Conservation (phyloP, 2,888 invertebrate species). For the Ceramica pisi region DNA sequence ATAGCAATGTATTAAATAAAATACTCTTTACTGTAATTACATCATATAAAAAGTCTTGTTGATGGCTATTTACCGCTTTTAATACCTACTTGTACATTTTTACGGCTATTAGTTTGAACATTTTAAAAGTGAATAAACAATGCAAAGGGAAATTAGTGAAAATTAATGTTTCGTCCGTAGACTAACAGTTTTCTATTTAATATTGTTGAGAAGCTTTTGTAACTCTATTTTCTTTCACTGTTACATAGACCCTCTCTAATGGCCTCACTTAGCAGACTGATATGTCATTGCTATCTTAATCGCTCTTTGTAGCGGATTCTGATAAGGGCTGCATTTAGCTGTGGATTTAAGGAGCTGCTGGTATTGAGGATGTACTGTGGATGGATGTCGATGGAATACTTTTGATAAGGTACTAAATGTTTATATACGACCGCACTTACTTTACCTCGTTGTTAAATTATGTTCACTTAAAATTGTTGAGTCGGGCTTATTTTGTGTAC, state of each 20-base stretch:
- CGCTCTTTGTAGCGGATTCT: constrained; percentile 8
- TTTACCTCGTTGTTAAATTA: no score
- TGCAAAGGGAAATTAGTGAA: neutral
- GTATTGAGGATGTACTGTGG: neutral
- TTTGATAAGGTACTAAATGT: neutral
- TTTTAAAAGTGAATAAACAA: neutral
- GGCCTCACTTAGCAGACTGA: neutral
- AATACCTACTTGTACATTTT: neutral
- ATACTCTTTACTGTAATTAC: no score
- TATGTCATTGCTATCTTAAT: constrained; percentile 12
- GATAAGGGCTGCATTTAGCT: neutral
- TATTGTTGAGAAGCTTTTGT: neutral
- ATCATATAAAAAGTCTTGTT: neutral
- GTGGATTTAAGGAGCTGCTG: neutral
- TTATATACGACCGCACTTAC: neutral
- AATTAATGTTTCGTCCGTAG: neutral
- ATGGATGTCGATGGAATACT: neutral
- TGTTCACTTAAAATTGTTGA: no score
- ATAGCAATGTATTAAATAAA: neutral
- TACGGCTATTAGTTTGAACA: neutral
- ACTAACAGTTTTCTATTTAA: neutral
- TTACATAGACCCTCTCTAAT: neutral
- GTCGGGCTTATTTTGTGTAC: no score
- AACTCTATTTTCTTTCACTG: constrained; percentile 1
- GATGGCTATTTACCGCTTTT: neutral